Evolutionary conservation across 2,888 invertebrate species (phyloP).

Genomic region (Polia nebulosa): DNA sequence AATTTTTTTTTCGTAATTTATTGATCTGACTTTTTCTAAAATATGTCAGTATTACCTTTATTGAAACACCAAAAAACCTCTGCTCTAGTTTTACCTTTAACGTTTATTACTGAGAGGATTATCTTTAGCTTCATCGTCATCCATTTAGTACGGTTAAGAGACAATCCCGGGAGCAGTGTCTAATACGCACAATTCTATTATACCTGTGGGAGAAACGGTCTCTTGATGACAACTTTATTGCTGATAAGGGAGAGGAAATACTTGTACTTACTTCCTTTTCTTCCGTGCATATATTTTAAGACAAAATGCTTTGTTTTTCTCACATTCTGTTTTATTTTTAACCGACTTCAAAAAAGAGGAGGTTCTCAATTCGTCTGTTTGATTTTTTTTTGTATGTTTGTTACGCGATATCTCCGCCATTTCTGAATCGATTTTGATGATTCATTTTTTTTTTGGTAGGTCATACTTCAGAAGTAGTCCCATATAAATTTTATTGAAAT

Average conservation of each 20-base stretch:
- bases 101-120: slow-evolving; percentile 32
- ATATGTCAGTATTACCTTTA: neutral
- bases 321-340: neutral
- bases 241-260: slow-evolving; percentile 27
- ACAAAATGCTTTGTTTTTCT: neutral
- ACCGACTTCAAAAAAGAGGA: no score
- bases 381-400: no score
- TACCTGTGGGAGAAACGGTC: slow-evolving; percentile 34
- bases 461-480: no score
- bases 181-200: slow-evolving; percentile 57
- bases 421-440: no score
- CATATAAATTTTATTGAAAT: no score
- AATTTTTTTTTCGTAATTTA: no score
- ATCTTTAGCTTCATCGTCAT: slow-evolving; percentile 42
- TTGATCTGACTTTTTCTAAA: neutral
- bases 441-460: no score
- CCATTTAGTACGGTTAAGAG: slow-evolving; percentile 45
- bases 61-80: neutral
- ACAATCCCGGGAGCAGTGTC: slow-evolving; percentile 33
- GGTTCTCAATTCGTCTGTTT: no score
- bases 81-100: slow-evolving; percentile 6
- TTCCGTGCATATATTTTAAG: slow-evolving; percentile 1
- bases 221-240: slow-evolving; percentile 41
- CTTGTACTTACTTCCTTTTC: slow-evolving; percentile 9
- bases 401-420: no score